Percentiles rank a stretch among this genome's conserved stretches.
phyloP scores from a whole-genome alignment of 2,888 invertebrate species.

The Drosophila demipolita region DNA sequence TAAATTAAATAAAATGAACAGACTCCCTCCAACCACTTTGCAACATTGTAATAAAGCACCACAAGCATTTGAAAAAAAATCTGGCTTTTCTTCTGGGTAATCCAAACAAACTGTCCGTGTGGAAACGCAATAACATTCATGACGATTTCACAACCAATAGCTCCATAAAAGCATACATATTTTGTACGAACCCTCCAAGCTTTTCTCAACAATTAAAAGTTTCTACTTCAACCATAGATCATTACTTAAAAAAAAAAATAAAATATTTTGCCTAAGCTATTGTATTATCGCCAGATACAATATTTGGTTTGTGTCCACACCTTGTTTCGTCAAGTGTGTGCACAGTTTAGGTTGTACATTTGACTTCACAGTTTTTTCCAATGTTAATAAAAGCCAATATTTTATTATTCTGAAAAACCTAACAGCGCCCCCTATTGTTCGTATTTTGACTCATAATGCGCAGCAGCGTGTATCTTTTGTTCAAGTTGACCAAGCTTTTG shows the following conservation, averaged over 20 bases:
- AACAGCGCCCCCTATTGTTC: not conserved
- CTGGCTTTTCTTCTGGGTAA: not conserved
- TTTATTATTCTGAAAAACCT: not conserved
- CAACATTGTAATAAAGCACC: not conserved
- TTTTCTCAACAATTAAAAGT: not conserved
- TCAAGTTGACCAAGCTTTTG: not conserved
- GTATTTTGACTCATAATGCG: not conserved
- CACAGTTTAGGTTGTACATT: not conserved
- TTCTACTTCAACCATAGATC: not conserved
- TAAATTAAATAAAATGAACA: constrained; percentile 10
- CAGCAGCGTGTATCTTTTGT: not conserved
- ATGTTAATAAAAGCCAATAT: not conserved
- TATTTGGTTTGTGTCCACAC: not conserved
- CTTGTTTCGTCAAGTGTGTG: not conserved
- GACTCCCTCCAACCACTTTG: not conserved
- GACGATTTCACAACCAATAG: not conserved
- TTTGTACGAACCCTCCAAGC: not conserved
- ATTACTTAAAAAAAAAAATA: not conserved
- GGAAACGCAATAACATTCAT: not conserved
- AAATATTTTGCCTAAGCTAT: not conserved
- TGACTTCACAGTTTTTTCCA: not conserved
- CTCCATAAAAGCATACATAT: not conserved
- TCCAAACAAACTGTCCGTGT: not conserved
- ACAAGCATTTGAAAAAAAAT: not conserved
- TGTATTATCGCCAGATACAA: not conserved